Evolutionary conservation across 2,888 invertebrate genomes (phyloP).

Genomic region (Polymixis lichenea): DNA sequence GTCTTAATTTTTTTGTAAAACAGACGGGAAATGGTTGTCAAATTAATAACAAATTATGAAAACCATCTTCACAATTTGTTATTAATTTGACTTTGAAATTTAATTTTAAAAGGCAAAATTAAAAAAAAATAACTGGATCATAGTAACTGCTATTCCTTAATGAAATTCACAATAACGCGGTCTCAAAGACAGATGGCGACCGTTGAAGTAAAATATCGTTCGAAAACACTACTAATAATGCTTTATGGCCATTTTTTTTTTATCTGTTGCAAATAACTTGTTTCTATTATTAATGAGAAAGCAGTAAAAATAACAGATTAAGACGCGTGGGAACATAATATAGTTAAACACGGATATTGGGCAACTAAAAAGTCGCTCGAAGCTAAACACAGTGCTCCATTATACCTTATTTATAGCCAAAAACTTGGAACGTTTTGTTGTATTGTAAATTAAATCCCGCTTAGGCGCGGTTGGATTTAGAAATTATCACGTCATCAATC

Average conservation of each 20-base stretch:
- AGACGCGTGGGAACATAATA: slow-evolving; percentile 71
- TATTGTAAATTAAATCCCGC: slow-evolving; percentile 71
- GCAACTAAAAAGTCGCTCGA: slow-evolving; percentile 69
- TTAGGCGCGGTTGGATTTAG: slow-evolving; percentile 62
- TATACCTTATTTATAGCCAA: slow-evolving; percentile 72
- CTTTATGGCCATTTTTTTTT: slow-evolving; percentile 61
- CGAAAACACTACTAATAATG: slow-evolving; percentile 54
- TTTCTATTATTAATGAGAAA: slow-evolving; percentile 68
- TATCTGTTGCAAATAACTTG: slow-evolving; percentile 65
- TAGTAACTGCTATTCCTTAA: slow-evolving; percentile 29
- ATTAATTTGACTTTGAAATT: no score
- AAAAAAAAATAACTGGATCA: slow-evolving; percentile 18
- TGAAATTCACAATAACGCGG: slow-evolving; percentile 29
- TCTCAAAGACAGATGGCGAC: slow-evolving; percentile 47
- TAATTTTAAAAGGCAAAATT: neutral
- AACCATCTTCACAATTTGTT: no score
- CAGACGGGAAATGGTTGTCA: neutral
- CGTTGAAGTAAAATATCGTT: slow-evolving; percentile 46
- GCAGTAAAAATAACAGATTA: slow-evolving; percentile 67
- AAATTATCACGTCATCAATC: slow-evolving; percentile 70
- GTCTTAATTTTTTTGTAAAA: neutral
- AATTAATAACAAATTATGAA: slow-evolving; percentile 10
- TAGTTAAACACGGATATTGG: slow-evolving; percentile 67
- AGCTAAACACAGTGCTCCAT: slow-evolving; percentile 71
- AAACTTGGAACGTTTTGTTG: slow-evolving; percentile 63